Evolutionary conservation across 2,888 invertebrate genomes (phyloP), one percentile per base, ranked within the genome.

Genomic region (Teleiodes luculella): DNA sequence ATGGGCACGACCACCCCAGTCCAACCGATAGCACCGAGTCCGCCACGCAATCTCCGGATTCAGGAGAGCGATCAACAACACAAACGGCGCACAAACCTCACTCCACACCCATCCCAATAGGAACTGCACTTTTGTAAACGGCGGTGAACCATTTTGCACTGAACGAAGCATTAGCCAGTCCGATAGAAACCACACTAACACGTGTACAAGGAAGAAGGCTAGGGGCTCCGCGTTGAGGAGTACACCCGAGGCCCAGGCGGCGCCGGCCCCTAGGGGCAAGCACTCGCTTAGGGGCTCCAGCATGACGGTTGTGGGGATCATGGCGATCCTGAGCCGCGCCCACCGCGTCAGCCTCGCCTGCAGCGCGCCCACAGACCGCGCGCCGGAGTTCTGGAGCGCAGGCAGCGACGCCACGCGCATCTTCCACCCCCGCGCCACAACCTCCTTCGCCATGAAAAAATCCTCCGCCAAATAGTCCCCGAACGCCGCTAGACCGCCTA

Each of bases 401-500:
- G 99, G 98, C 75, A 97, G 95, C 75, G 97, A 96, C 70, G 96
- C 94, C 58, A 99, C 95, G 1, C 95, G 93, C 81, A 97, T 95
- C 69, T 94, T 93, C 96, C 97, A 99, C 5, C 98, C 98, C 36
- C 95, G 92, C 67, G 96, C 95, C 36, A 94, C 93, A 64, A 98
- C 92, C 52, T 94, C 94, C 83, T 97, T 96, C 53, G 98, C 98
- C 77, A 99, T 95, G 80, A 99, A 99, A 88, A 96, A 99, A 83
- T 99, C 99, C 86, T 99, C 99, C 0, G 99, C 99, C 48, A 99
- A 90, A 82, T 98, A 99, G 66, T 96, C 95, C 3, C 96, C 97
- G 80, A 99, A 98, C 3, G 94, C 92, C 65, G 95, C 93, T 56
- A 99, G 88, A 0, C 99, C 99, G 2, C 99, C 99, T 52, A 94